Conservation (phyloP, 2,888 invertebrate genomes). For the Actias luna region DNA sequence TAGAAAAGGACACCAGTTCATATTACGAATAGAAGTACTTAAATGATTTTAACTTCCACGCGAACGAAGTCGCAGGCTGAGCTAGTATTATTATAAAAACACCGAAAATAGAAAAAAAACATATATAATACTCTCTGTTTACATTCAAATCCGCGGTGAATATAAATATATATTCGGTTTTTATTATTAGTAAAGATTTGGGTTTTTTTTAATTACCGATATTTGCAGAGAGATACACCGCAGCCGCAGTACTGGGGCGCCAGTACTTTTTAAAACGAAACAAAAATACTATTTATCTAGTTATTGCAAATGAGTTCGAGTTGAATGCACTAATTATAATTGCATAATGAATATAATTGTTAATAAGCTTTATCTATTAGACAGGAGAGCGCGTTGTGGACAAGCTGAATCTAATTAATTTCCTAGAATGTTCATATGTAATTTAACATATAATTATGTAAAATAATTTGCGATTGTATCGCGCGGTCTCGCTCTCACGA, state of each 20-base stretch:
- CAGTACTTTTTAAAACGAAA: neutral
- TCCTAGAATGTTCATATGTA: slow-evolving; percentile 10
- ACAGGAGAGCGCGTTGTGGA: neutral
- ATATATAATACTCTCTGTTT: too few relatives aligned
- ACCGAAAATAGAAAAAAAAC: too few relatives aligned
- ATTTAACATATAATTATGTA: slow-evolving; percentile 18
- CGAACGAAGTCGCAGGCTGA: too few relatives aligned
- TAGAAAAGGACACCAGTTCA: too few relatives aligned
- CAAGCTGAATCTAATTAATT: slow-evolving; percentile 12
- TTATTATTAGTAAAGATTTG: too few relatives aligned
- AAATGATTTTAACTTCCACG: too few relatives aligned
- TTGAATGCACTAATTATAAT: slow-evolving; percentile 13
- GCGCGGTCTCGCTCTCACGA: slow-evolving; percentile 12
- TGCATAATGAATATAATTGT: slow-evolving; percentile 23
- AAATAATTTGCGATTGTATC: slow-evolving; percentile 19
- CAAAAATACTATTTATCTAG: neutral
- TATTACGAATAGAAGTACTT: too few relatives aligned
- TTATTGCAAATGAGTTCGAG: neutral
- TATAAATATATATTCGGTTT: too few relatives aligned
- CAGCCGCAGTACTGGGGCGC: neutral
- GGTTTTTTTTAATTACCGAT: too few relatives aligned
- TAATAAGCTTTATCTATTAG: slow-evolving; percentile 3
- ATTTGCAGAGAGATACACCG: too few relatives aligned
- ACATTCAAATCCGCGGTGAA: too few relatives aligned
- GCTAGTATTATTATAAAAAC: too few relatives aligned